A percentile compares a stretch with the other conserved stretches of the same genome.
Evolutionary conservation across 2,113 vertebrate species (phyloP).

Genomic region (Lophotis ruficrista): DNA sequence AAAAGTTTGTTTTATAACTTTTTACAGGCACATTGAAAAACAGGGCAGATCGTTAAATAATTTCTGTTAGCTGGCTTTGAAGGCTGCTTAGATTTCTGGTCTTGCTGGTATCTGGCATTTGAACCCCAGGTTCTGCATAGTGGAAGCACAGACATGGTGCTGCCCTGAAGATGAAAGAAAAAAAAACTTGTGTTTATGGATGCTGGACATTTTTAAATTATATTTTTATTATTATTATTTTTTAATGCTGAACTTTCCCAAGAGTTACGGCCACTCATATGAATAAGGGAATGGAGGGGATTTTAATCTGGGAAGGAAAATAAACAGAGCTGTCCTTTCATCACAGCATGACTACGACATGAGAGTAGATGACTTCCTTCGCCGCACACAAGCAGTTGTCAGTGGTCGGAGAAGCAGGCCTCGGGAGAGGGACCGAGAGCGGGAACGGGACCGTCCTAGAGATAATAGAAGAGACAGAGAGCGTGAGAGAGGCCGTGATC

Average conservation of each 20-base stretch:
- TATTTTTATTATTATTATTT: neutral
- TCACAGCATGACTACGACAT: conserved; percentile 97
- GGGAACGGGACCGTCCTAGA: conserved; percentile 86
- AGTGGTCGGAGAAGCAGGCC: conserved; percentile 89
- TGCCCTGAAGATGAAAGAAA: neutral
- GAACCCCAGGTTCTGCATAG: neutral
- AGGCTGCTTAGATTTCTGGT: neutral
- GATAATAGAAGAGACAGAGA: conserved; percentile 86
- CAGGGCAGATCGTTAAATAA: neutral
- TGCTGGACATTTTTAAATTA: neutral
- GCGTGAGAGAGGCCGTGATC: conserved; percentile 86
- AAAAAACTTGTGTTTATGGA: neutral
- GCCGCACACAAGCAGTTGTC: conserved; percentile 95
- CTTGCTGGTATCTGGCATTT: neutral
- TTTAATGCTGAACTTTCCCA: neutral
- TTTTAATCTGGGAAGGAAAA: neutral
- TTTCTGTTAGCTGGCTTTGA: neutral
- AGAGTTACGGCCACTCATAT: neutral
- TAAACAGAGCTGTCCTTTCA: conserved; percentile 7
- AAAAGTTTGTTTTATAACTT: neutral
- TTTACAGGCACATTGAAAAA: neutral
- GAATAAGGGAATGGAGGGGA: neutral
- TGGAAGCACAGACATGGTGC: neutral
- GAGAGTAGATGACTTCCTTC: conserved; percentile 97
- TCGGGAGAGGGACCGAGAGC: conserved; percentile 90